Evolutionary conservation across 2,113 vertebrate genomes (phyloP), one percentile per base, ranked within the genome.

Genomic region (Rhadina sibilatrix): DNA sequence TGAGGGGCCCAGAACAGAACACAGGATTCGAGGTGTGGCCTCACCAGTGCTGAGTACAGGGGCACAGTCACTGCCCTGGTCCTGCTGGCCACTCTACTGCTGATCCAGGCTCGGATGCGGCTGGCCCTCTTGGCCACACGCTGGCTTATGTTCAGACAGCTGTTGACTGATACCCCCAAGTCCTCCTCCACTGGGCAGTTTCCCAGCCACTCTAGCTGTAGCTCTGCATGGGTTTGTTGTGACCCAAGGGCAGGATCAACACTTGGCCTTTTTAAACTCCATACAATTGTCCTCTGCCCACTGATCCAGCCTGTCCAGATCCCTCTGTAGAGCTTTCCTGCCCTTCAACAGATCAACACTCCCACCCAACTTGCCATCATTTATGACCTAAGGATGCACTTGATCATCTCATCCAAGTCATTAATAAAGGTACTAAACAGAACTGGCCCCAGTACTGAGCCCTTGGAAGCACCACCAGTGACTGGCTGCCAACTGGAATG

Each of bases 51-150:
- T 1, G 2, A 46, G 30, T 17, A 17, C 37, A 78, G 14, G 12
- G 23, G 24, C 20, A 12, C 12, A 31, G 0, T 16, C n/a, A 8
- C 50, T 46, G 61, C 6, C 40, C 27, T 66, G 21, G 16, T 47
- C 22, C 63, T 37, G 21, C 33, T 66, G 40, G 50, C 21, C 33
- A 56, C 22, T 6, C 8, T 2, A 25, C 4, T 30, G 12, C 21
- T 66, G 40, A 47, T 15, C 1, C 3, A 30, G 3, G 27, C 27
- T 52, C 57, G n/a, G 40, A 22, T 38, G 22, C 4, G 42, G 33
- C 1, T 8, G n/a, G 42, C 13, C n/a, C 38, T 68, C 22, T 47
- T 47, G n/a, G 42, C 16, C 40, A 38, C 22, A 10, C 0, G 0
- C 52, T 38, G 6, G 10, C 27, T 68, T 11, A 2, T 33, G 25